A percentile compares a stretch with the other conserved stretches of the same genome.
Evolutionary conservation across 1,140 invertebrate genomes (phyloP).

Genomic region (Panagrolaimus sp.): DNA sequence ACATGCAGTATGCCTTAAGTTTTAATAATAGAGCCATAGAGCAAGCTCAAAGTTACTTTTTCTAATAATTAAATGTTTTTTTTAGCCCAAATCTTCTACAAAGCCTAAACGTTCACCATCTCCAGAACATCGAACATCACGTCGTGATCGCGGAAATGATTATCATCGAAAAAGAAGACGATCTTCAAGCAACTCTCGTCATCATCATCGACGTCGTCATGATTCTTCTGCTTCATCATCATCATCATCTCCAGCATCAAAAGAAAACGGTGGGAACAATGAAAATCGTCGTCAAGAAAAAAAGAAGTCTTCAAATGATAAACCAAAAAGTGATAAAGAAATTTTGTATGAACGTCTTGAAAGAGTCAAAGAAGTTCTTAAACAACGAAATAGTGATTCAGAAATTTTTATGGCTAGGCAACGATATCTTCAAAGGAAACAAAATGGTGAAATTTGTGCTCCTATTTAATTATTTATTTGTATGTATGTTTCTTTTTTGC

Average conservation of each 20-base stretch:
- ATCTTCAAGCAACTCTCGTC: background rate
- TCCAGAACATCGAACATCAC: background rate
- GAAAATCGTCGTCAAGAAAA: too few relatives aligned
- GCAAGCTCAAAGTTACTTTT: too few relatives aligned
- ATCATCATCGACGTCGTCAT: background rate
- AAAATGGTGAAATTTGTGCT: background rate
- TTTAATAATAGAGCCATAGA: too few relatives aligned
- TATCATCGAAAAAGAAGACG: too few relatives aligned
- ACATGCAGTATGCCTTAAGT: background rate
- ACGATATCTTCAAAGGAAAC: background rate
- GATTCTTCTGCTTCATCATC: background rate
- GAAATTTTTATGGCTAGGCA: slow-evolving; percentile 6
- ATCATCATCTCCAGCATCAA: background rate
- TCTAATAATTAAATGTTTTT: too few relatives aligned
- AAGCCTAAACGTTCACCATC: background rate
- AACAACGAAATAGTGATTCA: slow-evolving; percentile 1
- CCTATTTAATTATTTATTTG: too few relatives aligned
- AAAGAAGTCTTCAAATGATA: background rate
- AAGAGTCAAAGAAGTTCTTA: background rate
- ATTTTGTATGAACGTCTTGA: background rate
- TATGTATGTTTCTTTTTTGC: too few relatives aligned
- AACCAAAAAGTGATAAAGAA: background rate
- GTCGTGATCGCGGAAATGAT: too few relatives aligned
- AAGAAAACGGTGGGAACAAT: too few relatives aligned
- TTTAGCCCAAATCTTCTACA: background rate